Evolutionary conservation across 2,888 invertebrate species (phyloP).

Genomic region (Drosophila meridionalis): DNA sequence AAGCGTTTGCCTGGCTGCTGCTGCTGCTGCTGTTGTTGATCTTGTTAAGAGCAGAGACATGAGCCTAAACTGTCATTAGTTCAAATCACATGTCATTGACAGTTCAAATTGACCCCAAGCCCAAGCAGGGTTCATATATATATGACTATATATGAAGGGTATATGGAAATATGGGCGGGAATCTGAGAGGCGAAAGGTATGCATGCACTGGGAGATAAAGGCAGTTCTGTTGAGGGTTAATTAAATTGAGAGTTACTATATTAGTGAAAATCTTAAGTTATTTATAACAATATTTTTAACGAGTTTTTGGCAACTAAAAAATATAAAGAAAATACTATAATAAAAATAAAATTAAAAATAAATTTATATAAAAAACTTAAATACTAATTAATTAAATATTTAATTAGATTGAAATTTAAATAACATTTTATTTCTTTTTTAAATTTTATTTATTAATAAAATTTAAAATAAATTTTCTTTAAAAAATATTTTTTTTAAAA

Average conservation of each 20-base stretch:
- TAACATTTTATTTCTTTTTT: no score
- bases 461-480: no score
- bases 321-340: no score
- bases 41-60: constrained; percentile 36
- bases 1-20: constrained; percentile 16
- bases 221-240: neutral
- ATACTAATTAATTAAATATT: no score
- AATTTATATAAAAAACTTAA: no score
- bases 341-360: no score
- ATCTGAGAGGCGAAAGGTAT: constrained; percentile 1
- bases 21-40: constrained; percentile 29
- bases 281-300: no score
- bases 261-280: no score
- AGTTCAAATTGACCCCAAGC: constrained; percentile 64
- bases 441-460: no score
- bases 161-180: neutral
- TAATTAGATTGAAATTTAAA: no score
- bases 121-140: constrained; percentile 10
- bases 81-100: constrained; percentile 79
- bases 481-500: no score
- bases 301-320: no score
- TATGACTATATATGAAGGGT: neutral
- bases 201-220: neutral
- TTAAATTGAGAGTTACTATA: neutral
- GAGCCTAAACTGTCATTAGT: constrained; percentile 75